Evolutionary conservation across 2,113 vertebrate genomes (phyloP), one percentile per base, ranked within the genome.

Genomic region (Pleuronectes platessa): DNA sequence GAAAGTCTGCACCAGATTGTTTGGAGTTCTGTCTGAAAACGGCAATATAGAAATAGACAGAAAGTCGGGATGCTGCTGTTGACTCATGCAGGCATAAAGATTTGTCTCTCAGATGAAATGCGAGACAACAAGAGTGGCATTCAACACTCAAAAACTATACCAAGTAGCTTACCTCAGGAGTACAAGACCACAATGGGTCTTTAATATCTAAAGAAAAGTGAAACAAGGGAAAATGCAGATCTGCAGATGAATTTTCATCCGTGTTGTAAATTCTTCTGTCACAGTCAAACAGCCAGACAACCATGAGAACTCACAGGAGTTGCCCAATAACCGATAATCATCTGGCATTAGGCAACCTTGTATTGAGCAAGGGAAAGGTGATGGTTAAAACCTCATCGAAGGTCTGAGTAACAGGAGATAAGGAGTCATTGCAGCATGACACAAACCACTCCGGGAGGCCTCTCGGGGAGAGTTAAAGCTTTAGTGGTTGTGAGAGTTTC

Each of bases 161-260:
- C 5, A 31, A 31, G 9, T 37, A 37, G 9, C 35, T 37, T 37
- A 37, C 9, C 35, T 37, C 35, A 37, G 35, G 7, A 45, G 47
- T 51, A 18, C 17, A 53, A 66, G 49, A 49, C 77, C 18, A 67
- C 37, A 56, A 87, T 76, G n/a, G 35, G 8, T 82, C 54, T 68
- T 31, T 11, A 5, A 79, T 61, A 66, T 82, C 59, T 75, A 61
- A 24, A 37, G 40, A 54, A 24, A 69, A 85, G 42, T 13, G 3
- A 4, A 45, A 79, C 45, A 20, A n/a, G 20, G 47, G 61, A 45
- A 86, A 85, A 45, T 58, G 68, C 77, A 68, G 60, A 75, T 11
- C 7, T 15, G 24, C 51, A 83, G 78, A 90, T 89, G 72, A 93
- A 88, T 92, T 87, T 91, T 89, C 76, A 87, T 90, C 78, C 60